Evolutionary conservation across 2,113 vertebrate species (phyloP), one percentile per base, ranked within the genome.

Genomic region (Pithys albifrons): DNA sequence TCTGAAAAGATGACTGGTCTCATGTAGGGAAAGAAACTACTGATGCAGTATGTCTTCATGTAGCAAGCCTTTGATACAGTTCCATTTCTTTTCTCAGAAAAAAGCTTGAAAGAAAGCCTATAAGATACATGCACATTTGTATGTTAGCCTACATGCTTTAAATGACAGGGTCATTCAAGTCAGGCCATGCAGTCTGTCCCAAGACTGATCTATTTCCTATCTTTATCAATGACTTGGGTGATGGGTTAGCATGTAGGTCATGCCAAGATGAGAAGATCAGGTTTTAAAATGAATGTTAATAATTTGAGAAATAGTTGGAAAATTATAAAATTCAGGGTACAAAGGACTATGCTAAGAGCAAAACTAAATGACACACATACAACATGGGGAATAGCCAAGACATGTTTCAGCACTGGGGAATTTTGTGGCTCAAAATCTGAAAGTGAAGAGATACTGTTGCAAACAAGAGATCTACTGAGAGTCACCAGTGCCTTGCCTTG

Each of bases 1-100:
- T 85, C 69, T 78, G 70, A 75, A 89, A 96, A 92, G 62, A 78
- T 82, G 29, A 78, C 61, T 78, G 37, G 70, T 86, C 12, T 94
- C 64, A 51, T 17, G 48, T 37, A 74, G 73, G 18, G 84, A 65
- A 81, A 92, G 69, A 91, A 88, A 73, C 51, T 74, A 83, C 49
- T n/a, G 27, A 72, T 79, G 41, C 62, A 66, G 37, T 51, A 31
- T 2, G 1, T 93, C 87, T 94, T 89, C 65, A 75, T 81, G 69
- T 49, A 70, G 46, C 35, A 64, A 3, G 0, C 25, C 55, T 96
- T 84, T 92, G 77, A 91, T 87, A 73, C 4, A 58, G 75, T 41
- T 45, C 39, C 27, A 35, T 55, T 90, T 92, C 64, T 92, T 23
- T 64, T 78, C 75, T 83, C 71, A 57, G 79, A 70, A 61, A 92